phyloP scores from a whole-genome alignment of 1,140 invertebrate species.

The Muscidifurax raptorellus region DNA sequence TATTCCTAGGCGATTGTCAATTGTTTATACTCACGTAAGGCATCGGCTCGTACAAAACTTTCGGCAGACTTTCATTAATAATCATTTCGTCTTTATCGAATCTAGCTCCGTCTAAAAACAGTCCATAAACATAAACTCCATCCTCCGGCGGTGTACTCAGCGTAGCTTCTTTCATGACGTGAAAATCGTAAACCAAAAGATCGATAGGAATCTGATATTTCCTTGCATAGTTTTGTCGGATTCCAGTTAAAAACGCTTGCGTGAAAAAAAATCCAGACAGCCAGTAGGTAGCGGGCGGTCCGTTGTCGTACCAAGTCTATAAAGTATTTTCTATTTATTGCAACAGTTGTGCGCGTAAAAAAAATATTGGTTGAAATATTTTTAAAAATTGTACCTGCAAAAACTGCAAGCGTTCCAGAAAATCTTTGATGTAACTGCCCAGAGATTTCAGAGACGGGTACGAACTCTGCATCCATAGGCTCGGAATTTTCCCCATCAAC shows the following conservation, averaged over 20 bases:
- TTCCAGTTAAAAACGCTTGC: constrained; percentile 95
- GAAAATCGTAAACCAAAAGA: constrained; percentile 89
- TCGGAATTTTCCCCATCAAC: constrained; percentile 88
- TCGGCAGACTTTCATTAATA: constrained; percentile 88
- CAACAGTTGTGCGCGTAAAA: neutral
- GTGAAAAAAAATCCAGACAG: constrained; percentile 97
- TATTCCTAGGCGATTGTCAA: neutral
- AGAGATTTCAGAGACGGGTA: constrained; percentile 96
- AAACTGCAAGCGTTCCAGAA: constrained; percentile 87
- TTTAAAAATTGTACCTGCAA: constrained; percentile 78
- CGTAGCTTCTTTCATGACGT: constrained; percentile 72
- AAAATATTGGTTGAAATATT: neutral
- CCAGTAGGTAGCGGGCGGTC: constrained; percentile 91
- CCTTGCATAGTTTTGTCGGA: constrained; percentile 94
- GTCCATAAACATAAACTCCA: constrained; percentile 89
- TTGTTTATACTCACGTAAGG: constrained; percentile 79
- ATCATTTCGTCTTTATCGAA: constrained; percentile 83
- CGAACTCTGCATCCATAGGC: constrained; percentile 88
- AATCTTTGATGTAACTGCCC: constrained; percentile 92
- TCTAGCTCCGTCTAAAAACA: constrained; percentile 91
- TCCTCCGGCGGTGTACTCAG: constrained; percentile 80
- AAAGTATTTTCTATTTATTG: constrained; percentile 44
- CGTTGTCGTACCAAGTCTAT: constrained; percentile 89
- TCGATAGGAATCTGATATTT: constrained; percentile 95
- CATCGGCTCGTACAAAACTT: constrained; percentile 88